Evolutionary conservation across 2,113 vertebrate species (phyloP).

Genomic region (Macrotus californicus): DNA sequence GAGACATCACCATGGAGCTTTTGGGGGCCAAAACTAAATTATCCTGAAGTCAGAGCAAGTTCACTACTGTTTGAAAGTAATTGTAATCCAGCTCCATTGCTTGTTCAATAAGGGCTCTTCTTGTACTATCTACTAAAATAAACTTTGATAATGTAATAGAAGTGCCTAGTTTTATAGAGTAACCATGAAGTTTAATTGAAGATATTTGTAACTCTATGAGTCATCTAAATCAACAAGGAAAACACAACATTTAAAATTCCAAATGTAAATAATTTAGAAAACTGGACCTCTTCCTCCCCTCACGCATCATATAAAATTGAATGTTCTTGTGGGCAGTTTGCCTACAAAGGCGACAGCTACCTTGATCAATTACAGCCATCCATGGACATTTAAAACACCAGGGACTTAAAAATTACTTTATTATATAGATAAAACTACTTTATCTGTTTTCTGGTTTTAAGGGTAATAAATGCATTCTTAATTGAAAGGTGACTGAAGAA

Average conservation of each 20-base stretch:
- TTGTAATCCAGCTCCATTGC: neutral
- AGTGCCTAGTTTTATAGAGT: constrained; percentile 32
- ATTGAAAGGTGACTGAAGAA: neutral
- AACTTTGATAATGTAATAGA: neutral
- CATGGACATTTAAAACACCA: neutral
- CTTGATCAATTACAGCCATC: neutral
- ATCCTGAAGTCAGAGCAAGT: constrained; percentile 54
- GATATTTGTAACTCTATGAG: constrained; percentile 25
- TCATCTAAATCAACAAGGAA: constrained; percentile 13
- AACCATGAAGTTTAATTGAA: constrained; percentile 21
- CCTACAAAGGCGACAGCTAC: neutral
- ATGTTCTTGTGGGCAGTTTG: neutral
- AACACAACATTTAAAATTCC: neutral
- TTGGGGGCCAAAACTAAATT: constrained; percentile 28
- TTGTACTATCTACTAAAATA: constrained; percentile 46
- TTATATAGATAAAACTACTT: neutral
- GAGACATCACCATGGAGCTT: neutral
- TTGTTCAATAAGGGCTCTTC: constrained; percentile 44
- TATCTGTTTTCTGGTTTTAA: neutral
- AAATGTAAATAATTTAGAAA: neutral
- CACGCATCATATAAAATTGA: neutral
- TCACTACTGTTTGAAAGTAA: constrained; percentile 54
- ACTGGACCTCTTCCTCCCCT: neutral
- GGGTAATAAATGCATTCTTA: neutral
- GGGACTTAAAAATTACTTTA: neutral